These are phyloP conservation scores for Pimephales promelas DNA, from an alignment of 2,113 vertebrate species.

Conservation along the genomic window DNA sequence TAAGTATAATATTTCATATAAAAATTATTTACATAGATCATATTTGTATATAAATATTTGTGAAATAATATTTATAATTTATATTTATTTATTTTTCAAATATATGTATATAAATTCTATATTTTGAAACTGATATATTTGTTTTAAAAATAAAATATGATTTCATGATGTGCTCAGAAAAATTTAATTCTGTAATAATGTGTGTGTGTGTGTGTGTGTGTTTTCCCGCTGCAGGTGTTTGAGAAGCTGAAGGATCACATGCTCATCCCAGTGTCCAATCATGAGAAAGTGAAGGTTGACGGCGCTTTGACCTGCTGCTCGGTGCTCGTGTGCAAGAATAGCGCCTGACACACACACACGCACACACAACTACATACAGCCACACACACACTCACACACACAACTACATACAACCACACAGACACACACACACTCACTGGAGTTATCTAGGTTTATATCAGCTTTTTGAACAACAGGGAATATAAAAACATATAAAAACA, in stretches of 20 bases:
- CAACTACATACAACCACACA: too few species aligned
- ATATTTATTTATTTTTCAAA: too few species aligned
- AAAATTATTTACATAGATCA: neutral
- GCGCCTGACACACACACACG: neutral
- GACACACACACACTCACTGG: too few species aligned
- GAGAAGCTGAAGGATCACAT: slow-evolving; percentile 95
- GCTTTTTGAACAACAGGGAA: too few species aligned
- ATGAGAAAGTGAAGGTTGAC: slow-evolving; percentile 88
- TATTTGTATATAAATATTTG: neutral
- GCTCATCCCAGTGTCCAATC: slow-evolving; percentile 86
- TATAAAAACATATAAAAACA: too few species aligned
- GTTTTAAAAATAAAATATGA: neutral
- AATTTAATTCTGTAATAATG: neutral
- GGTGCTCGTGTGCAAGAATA: slow-evolving; percentile 86
- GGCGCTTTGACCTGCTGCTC: slow-evolving; percentile 90
- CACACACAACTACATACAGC: too few species aligned
- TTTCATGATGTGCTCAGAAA: neutral
- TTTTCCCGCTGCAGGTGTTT: slow-evolving; percentile 80
- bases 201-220: neutral
- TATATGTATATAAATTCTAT: too few species aligned
- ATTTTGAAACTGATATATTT: too few species aligned
- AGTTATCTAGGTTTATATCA: too few species aligned
- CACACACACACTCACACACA: too few species aligned
- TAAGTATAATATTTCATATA: neutral
- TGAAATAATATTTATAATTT: too few species aligned